Percentiles rank a stretch among this genome's conserved stretches.
Evolutionary conservation across 1,140 invertebrate species (phyloP).

Genomic region (Aphelinus certus): DNA sequence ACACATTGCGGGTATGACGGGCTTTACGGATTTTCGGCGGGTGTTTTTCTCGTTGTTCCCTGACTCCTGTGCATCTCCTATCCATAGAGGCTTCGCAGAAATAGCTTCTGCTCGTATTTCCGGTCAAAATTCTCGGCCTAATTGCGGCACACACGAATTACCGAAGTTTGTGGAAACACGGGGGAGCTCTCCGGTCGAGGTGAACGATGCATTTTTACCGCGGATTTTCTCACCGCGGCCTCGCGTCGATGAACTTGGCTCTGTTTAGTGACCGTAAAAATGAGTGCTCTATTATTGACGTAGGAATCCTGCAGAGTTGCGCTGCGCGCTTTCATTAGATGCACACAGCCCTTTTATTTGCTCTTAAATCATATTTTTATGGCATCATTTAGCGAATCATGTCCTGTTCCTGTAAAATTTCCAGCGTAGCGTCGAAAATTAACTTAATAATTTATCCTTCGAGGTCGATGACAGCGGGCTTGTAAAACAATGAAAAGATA

Average conservation of each 20-base stretch:
- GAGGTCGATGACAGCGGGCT: too few species aligned
- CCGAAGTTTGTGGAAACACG: too few species aligned
- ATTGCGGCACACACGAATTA: too few species aligned
- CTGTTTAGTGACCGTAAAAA: slow-evolving; percentile 9
- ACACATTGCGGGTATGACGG: slow-evolving; percentile 2
- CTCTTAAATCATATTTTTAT: slow-evolving; percentile 26
- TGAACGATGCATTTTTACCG: slow-evolving; percentile 21
- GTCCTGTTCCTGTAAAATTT: too few species aligned
- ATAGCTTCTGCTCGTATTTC: background rate
- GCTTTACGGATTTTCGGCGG: background rate
- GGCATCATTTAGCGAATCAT: slow-evolving; percentile 50
- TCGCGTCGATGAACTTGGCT: slow-evolving; percentile 24
- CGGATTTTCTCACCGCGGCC: slow-evolving; percentile 26
- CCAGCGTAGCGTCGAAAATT: too few species aligned
- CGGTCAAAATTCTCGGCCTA: too few species aligned
- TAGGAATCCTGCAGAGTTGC: background rate
- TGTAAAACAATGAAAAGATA: too few species aligned
- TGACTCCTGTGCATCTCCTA: background rate
- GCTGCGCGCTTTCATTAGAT: slow-evolving; percentile 11
- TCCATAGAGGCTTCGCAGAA: slow-evolving; percentile 15
- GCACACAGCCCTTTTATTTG: slow-evolving; percentile 26
- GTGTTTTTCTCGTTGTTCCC: slow-evolving; percentile 1
- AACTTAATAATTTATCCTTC: too few species aligned
- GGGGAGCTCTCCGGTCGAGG: slow-evolving; percentile 3
- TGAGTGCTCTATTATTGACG: slow-evolving; percentile 21